Evolutionary conservation across 2,113 vertebrate genomes (phyloP), one percentile per base, ranked within the genome.

Genomic region (Bubalus kerabau): DNA sequence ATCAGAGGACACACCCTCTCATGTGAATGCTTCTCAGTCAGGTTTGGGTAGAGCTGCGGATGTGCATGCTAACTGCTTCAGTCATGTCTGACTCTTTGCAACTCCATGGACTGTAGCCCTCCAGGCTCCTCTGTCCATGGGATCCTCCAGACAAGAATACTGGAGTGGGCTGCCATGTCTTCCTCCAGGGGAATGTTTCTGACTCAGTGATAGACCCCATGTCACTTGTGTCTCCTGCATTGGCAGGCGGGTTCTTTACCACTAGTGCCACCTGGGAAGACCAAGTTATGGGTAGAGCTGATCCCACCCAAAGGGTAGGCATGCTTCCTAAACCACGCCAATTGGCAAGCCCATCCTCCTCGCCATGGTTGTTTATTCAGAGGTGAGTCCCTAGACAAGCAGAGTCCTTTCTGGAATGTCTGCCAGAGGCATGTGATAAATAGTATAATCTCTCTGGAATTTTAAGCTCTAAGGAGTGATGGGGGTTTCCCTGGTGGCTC

Each of bases 1-100:
- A 8, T 57, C 54, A 23, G n/a, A 85, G 30, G 6, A 28, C 5
- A 5, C 0, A 0, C 7, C 8, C 2, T 52, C 43, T 24, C 9
- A 6, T 26, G 56, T 48, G 67, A 24, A 17, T 16, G 26, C 32
- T 36, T n/a, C 24, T 62, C 12, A 14, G 57, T 57, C 50, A 32
- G 15, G 43, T 21, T 59, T 83, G 43, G 43, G n/a, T 9, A 60
- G 67, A 89, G 64, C 43, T 28, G 17, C 0, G 3, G 64, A 71
- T 74, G 36, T 74, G 71, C 36, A 74, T 74, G 71, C 64, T 36
- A 71, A 71, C n/a, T 23, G n/a, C 19, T 71, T 36, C 64, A 36
- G 64, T 36, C 1, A 0, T 71, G n/a, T 71, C 64, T 9, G n/a
- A 71, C 67, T 24, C 21, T 71, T 71, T 74, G 21, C 10, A 24